phyloP scores from a whole-genome alignment of 2,797 vertebrate genomes.

The Melopsittacus undulatus region DNA sequence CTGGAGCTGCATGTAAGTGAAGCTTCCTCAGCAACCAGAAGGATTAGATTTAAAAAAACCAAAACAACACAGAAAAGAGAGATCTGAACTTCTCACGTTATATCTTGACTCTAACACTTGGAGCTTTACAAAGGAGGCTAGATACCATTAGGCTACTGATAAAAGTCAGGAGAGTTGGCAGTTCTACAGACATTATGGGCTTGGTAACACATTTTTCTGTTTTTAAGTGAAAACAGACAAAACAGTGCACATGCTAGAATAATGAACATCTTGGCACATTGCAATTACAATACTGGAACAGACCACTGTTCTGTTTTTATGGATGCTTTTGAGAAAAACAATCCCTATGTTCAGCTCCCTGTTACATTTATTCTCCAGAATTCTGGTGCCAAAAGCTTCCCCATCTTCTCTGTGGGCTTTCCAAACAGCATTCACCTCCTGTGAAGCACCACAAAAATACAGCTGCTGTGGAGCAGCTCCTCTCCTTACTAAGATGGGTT shows the following conservation, averaged over 20 bases:
- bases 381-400: slow-evolving; percentile 42
- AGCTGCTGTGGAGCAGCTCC: slow-evolving; percentile 41
- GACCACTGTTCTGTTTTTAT: slow-evolving; percentile 36
- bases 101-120: not conserved
- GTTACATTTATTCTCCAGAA: slow-evolving; percentile 46
- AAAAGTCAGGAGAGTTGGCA: slow-evolving; percentile 40
- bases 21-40: slow-evolving; percentile 16
- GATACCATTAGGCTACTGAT: slow-evolving; percentile 35
- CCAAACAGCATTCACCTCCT: slow-evolving; percentile 47
- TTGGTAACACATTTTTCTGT: slow-evolving; percentile 44
- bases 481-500: not conserved
- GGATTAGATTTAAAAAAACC: not conserved
- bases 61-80: not conserved
- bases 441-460: slow-evolving; percentile 53
- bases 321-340: slow-evolving; percentile 60
- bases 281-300: slow-evolving; percentile 62
- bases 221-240: slow-evolving; percentile 63
- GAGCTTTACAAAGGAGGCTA: slow-evolving; percentile 17
- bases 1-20: not conserved
- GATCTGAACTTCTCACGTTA: not conserved
- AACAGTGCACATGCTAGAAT: slow-evolving; percentile 33
- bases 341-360: slow-evolving; percentile 44
- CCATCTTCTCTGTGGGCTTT: slow-evolving; percentile 49
- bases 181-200: slow-evolving; percentile 41
- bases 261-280: slow-evolving; percentile 56